Evolutionary conservation across 2,113 vertebrate species (phyloP).

Genomic region (Marmota flaviventris): DNA sequence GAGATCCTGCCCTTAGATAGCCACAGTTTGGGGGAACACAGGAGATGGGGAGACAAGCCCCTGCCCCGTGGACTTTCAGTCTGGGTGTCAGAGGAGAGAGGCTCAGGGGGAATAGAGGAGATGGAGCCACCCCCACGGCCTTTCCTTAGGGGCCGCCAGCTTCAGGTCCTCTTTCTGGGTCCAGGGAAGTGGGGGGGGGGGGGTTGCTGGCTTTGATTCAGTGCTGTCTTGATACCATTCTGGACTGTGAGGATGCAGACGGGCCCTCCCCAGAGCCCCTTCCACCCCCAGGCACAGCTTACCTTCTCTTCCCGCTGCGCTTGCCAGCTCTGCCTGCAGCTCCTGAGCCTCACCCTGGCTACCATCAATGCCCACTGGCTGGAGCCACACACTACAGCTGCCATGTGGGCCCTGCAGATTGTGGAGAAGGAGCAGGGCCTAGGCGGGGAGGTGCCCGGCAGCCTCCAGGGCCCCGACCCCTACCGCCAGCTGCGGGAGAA

Average conservation of each 20-base stretch:
- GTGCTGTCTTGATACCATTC: background rate
- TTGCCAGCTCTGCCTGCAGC: conserved; percentile 89
- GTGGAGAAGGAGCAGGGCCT: conserved; percentile 92
- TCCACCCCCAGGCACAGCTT: background rate
- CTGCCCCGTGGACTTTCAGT: background rate
- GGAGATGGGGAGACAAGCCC: background rate
- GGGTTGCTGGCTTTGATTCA: background rate
- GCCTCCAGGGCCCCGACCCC: conserved; percentile 85
- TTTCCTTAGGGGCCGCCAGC: background rate
- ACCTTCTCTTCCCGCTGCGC: background rate
- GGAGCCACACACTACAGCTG: conserved; percentile 85
- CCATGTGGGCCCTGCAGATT: conserved; percentile 89
- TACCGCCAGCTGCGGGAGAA: conserved; percentile 91
- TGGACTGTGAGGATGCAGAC: background rate
- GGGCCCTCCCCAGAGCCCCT: background rate
- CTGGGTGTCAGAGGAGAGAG: background rate
- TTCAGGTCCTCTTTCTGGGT: background rate
- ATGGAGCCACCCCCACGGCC: background rate
- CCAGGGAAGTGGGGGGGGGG: background rate
- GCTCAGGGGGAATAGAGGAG: background rate
- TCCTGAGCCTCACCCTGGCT: conserved; percentile 86
- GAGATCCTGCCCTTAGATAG: background rate
- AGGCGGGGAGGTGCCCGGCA: conserved; percentile 86
- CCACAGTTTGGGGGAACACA: background rate
- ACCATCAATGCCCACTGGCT: conserved; percentile 91